A percentile compares a stretch with the other conserved stretches of the same genome.
These are phyloP conservation scores for Pachymerium ferrugineum DNA, from an alignment of 2,888 invertebrate species.

Conservation along the genomic window DNA sequence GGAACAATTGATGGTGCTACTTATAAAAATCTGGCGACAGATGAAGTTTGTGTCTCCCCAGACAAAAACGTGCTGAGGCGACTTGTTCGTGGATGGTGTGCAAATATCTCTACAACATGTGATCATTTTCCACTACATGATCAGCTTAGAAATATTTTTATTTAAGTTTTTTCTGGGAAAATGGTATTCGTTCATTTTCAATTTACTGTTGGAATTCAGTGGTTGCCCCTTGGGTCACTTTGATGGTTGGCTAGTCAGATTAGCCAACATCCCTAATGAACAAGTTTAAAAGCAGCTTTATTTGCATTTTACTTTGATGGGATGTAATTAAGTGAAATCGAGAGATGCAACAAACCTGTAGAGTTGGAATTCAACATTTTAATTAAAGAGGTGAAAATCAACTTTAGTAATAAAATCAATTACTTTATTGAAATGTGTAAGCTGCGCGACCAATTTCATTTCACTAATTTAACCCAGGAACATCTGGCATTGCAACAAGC, in stretches of 20 bases:
- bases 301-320: no score
- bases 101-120: neutral
- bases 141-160: no score
- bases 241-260: no score
- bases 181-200: no score
- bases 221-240: no score
- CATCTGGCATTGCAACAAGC: neutral
- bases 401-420: constrained; percentile 6
- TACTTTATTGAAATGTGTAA: neutral
- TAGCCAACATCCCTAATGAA: no score
- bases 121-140: no score
- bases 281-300: no score
- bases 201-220: no score
- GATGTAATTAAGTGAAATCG: no score
- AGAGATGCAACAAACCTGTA: no score
- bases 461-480: neutral
- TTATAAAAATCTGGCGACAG: neutral
- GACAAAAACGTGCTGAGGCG: neutral
- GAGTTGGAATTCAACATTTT: neutral
- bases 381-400: constrained; percentile 17
- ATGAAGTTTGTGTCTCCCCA: neutral
- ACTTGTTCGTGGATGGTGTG: neutral
- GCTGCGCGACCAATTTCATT: neutral
- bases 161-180: no score
- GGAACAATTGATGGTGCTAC: neutral